Conservation (phyloP, 2,797 vertebrate species). For the Taenioides sp. region DNA sequence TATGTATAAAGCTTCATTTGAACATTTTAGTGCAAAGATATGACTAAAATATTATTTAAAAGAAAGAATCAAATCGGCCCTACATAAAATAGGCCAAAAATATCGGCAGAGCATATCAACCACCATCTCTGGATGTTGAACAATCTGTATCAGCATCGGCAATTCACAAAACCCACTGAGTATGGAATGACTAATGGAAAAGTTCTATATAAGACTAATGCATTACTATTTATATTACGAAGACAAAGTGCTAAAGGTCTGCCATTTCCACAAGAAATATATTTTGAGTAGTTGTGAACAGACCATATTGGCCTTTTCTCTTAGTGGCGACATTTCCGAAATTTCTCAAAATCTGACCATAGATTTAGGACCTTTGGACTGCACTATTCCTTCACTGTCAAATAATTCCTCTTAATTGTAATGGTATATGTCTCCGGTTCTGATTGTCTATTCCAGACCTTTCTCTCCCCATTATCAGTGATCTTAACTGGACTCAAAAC, state of each 20-base stretch:
- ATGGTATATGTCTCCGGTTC: neutral
- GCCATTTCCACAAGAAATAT: neutral
- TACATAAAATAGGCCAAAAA: too few species aligned
- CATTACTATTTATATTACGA: neutral
- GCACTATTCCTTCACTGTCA: neutral
- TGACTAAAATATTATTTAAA: too few species aligned
- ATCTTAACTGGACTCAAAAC: constrained; percentile 17
- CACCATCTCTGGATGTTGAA: too few species aligned
- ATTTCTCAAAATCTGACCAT: neutral
- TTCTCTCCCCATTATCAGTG: constrained; percentile 21
- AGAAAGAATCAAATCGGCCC: too few species aligned
- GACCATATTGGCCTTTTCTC: neutral
- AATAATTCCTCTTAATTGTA: neutral
- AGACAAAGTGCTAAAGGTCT: neutral
- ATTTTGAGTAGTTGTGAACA: neutral
- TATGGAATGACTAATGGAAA: neutral
- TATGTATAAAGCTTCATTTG: too few species aligned
- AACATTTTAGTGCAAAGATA: too few species aligned
- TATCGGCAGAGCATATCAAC: too few species aligned
- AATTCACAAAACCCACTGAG: too few species aligned
- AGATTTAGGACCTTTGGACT: neutral
- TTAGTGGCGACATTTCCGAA: neutral
- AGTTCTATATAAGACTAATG: neutral
- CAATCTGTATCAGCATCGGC: too few species aligned
- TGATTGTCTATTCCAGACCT: constrained; percentile 24